phyloP scores from a whole-genome alignment of 2,888 invertebrate genomes.

The Unio delphinus region DNA sequence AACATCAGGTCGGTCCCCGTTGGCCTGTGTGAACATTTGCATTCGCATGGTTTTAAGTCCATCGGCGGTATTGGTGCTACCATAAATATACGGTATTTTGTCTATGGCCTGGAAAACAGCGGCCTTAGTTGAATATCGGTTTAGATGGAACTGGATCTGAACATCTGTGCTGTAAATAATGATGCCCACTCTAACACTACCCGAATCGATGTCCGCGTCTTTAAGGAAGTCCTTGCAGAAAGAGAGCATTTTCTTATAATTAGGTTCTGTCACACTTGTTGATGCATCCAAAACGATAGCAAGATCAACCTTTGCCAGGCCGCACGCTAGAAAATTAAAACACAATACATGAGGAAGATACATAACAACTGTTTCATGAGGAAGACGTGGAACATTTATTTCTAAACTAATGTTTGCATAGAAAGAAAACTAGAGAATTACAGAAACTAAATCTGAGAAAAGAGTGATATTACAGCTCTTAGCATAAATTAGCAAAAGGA shows the following conservation, averaged over 20 bases:
- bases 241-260: constrained; percentile 43
- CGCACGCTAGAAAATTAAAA: constrained; percentile 32
- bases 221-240: constrained; percentile 31
- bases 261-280: constrained; percentile 46
- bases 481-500: too few relatives aligned
- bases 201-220: constrained; percentile 38
- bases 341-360: not conserved
- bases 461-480: too few relatives aligned
- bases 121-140: constrained; percentile 36
- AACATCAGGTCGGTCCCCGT: constrained; percentile 57
- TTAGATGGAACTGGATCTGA: constrained; percentile 37
- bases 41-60: constrained; percentile 56
- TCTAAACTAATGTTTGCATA: too few relatives aligned
- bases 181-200: constrained; percentile 44
- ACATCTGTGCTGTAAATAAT: constrained; percentile 43
- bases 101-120: constrained; percentile 48
- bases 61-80: constrained; percentile 64
- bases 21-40: constrained; percentile 45
- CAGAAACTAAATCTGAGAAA: too few relatives aligned
- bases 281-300: too few relatives aligned
- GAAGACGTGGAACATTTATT: too few relatives aligned
- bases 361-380: too few relatives aligned
- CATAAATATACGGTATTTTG: constrained; percentile 50
- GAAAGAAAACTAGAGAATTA: too few relatives aligned
- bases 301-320: too few relatives aligned